Evolutionary conservation across 2,113 vertebrate species (phyloP).

Genomic region (Tragelaphus scriptus): DNA sequence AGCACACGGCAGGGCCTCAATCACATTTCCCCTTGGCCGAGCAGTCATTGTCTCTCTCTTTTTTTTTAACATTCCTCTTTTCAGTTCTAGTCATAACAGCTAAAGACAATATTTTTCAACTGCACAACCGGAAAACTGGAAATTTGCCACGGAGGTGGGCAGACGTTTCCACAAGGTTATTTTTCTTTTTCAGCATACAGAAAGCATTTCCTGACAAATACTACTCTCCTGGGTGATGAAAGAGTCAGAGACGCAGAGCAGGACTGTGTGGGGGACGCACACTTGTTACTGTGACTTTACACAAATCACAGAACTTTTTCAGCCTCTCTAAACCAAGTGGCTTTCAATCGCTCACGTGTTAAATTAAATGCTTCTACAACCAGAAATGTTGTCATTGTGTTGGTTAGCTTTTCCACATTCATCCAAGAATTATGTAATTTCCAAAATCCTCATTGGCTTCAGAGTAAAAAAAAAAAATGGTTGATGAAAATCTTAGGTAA

Average conservation of each 20-base stretch:
- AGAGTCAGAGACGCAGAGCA: neutral
- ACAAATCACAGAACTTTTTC: neutral
- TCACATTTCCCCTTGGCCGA: neutral
- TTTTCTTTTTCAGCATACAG: neutral
- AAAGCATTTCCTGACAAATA: constrained; percentile 47
- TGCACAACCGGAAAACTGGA: constrained; percentile 21
- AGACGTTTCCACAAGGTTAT: constrained; percentile 32
- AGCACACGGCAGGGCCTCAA: neutral
- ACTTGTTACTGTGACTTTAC: constrained; percentile 19
- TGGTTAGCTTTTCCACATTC: neutral
- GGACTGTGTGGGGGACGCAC: neutral
- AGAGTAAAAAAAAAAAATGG: neutral
- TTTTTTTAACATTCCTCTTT: neutral
- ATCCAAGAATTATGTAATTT: neutral
- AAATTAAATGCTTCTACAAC: neutral
- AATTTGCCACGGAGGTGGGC: constrained; percentile 1
- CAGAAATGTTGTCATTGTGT: neutral
- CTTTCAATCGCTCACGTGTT: neutral
- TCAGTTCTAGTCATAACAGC: neutral
- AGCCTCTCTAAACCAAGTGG: neutral
- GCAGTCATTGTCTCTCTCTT: neutral
- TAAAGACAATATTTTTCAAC: constrained; percentile 6
- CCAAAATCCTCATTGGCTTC: neutral
- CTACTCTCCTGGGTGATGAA: neutral
- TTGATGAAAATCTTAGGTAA: neutral